Percentiles rank a stretch among this genome's conserved stretches.
phyloP scores from a whole-genome alignment of 2,888 invertebrate genomes.

The Mechanitis mazaeus region DNA sequence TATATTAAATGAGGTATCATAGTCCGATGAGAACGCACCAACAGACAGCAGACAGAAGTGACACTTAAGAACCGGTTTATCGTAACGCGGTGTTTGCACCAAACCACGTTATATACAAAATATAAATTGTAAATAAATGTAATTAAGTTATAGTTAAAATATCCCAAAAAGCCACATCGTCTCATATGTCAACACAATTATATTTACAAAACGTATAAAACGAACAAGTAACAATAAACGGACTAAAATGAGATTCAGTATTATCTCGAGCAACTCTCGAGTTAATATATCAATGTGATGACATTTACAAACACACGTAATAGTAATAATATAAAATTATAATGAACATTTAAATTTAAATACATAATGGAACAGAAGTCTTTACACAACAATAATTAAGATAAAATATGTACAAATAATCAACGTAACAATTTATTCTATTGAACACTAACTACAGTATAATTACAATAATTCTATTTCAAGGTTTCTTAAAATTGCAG shows the following conservation, averaged over 20 bases:
- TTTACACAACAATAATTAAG: conserved; percentile 61
- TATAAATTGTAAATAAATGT: too few relatives aligned
- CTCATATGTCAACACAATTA: conserved; percentile 53
- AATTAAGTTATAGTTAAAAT: conserved; percentile 29
- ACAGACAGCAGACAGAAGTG: background rate
- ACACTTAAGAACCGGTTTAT: conserved; percentile 3
- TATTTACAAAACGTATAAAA: conserved; percentile 60
- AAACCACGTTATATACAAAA: background rate
- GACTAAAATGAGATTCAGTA: conserved; percentile 35
- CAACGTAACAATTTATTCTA: conserved; percentile 53
- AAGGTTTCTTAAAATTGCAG: background rate
- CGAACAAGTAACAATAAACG: conserved; percentile 51
- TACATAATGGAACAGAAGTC: conserved; percentile 55
- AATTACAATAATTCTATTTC: background rate
- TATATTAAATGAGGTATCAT: background rate
- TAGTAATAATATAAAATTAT: conserved; percentile 16
- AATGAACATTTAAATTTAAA: conserved; percentile 30
- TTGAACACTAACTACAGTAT: conserved; percentile 30
- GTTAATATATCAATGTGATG: conserved; percentile 18
- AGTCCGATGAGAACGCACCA: background rate
- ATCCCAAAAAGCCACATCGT: conserved; percentile 26
- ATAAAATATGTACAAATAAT: conserved; percentile 57
- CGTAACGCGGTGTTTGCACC: conserved; percentile 10
- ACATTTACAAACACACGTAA: conserved; percentile 15
- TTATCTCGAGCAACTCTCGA: conserved; percentile 16